Evolutionary conservation across 2,113 vertebrate genomes (phyloP), one percentile per base, ranked within the genome.

Genomic region (Phaethornis superciliosus): DNA sequence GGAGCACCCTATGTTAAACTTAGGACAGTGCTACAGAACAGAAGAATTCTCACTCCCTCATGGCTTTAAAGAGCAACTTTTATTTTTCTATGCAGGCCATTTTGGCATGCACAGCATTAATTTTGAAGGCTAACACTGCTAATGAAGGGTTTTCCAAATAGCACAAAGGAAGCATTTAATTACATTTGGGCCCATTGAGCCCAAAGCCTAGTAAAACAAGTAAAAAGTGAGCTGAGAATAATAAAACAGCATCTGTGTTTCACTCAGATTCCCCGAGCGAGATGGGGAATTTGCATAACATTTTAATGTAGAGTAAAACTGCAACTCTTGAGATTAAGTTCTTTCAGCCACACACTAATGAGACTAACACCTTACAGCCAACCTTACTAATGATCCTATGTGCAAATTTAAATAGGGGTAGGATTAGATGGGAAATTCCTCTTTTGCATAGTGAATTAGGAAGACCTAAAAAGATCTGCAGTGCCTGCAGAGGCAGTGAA

Each of bases 161-260:
- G 68, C 84, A 94, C 87, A 95, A 94, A 95, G 91, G 84, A 95
- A 95, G 63, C 47, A 47, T 93, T 94, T 94, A 95, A 95, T 94
- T 96, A 85, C 82, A 59, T 80, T 80, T 85, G 87, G 74, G 87
- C 22, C 91, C 55, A 85, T 79, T 80, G 67, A 92, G 81, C 71
- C 59, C 63, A 77, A 80, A 94, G 70, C 46, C 95, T 85, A 94
- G 81, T 91, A 94, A 95, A 96, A 95, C 75, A 89, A 91, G 85
- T 80, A 91, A 94, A 94, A 95, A 91, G 70, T 82, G 87, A 95
- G 42, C 23, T 88, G 75, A 91, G 79, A 92, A 88, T 77, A 94
- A 95, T 89, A 91, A 96, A 95, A 76, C 67, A 89, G 78, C 84
- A 93, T 85, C 59, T 40, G 91, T 52, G 20, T 74, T 94, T 94